Evolutionary conservation across 2,888 invertebrate genomes (phyloP), one percentile per base, ranked within the genome.

Genomic region (Cryptus armator): DNA sequence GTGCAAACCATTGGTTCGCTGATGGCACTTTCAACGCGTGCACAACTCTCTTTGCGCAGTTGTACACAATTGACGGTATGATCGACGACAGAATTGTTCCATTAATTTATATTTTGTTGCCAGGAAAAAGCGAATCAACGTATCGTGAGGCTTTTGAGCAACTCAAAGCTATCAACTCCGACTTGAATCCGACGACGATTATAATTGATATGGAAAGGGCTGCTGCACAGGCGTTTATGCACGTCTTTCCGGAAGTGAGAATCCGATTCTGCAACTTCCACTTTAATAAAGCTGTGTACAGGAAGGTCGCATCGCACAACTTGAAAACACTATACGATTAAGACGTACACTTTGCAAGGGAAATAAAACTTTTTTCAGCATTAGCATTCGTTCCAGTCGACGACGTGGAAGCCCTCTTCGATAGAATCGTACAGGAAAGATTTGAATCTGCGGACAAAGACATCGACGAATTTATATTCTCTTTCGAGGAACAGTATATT

Each of bases 11-110:
- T 14, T 67, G 67, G 67, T 43, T 67, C n/a, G 67, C 67, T 44
- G 67, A 67, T 43, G 67, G 67, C 9, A 67, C 67, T 44, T 67
- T 67, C 44, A 46, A 67, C 24, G 46, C 67, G 16, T 67, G 67
- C 44, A 44, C 46, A 67, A 44, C 67, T 24, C 67, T 67, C 9
- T 67, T 67, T 44, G 44, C 2, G 19, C 67, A 67, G 19, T 44
- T 67, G 46, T 67, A 67, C 46, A 67, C 67, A 9, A 67, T 67
- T 7, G 24, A 67, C 44, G 44, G 19, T 12, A 44, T 44, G 0
- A 67, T 67, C 24, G 67, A 67, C 5, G 67, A 67, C 44, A 67
- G 10, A 46, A 44, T 67, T 24, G 46, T 67, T 12, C 67, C 67
- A 10, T 7, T 44, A 10, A 46, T 46, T 19, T 67, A 44, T 46